These are phyloP conservation scores for Matsumyia berberina DNA, from an alignment of 2,888 invertebrate genomes.

Conservation along the genomic window DNA sequence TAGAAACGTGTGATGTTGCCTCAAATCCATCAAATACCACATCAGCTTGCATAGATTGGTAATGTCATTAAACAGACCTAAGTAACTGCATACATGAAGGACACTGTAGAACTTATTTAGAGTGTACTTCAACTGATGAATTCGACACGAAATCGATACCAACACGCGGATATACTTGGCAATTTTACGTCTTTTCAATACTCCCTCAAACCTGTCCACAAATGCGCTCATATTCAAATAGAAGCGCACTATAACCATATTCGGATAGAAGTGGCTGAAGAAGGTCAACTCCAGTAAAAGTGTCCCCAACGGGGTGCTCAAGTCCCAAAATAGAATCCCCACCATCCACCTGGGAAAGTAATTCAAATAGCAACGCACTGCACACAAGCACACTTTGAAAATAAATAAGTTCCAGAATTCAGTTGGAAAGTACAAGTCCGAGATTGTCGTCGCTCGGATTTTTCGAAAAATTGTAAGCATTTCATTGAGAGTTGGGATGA, in stretches of 20 bases:
- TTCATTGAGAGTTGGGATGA: constrained; percentile 4
- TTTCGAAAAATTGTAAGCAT: neutral
- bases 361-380: neutral
- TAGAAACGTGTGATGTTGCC: too few species aligned
- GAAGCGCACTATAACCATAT: too few species aligned
- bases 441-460: neutral
- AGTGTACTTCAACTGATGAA: neutral
- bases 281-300: too few species aligned
- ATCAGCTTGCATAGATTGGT: neutral
- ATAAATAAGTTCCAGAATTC: neutral
- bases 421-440: neutral
- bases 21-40: neutral
- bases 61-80: neutral
- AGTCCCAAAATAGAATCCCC: too few species aligned
- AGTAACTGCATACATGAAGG: neutral
- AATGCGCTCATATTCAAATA: too few species aligned
- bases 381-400: neutral
- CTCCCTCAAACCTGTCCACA: too few species aligned
- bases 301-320: too few species aligned
- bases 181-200: too few species aligned
- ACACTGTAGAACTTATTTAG: neutral
- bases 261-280: too few species aligned
- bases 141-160: neutral
- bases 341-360: neutral
- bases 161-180: neutral